Conservation (phyloP, 2,888 invertebrate genomes). For the Itoplectis maculator region DNA sequence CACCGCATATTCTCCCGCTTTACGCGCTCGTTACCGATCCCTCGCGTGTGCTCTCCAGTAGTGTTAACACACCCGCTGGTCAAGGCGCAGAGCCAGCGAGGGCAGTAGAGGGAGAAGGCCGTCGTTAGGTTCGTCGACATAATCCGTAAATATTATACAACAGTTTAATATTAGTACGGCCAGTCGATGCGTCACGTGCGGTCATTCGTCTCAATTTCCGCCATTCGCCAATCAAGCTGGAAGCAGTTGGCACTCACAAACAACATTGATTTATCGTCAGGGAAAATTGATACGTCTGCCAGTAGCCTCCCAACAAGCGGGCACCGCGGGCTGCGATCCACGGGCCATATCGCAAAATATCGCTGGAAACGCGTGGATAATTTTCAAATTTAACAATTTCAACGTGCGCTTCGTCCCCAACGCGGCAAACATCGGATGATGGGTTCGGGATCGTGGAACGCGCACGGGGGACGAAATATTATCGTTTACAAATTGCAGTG, state of each 20-base stretch:
- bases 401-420: background rate
- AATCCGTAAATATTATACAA: slow-evolving; percentile 17
- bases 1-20: slow-evolving; percentile 53
- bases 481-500: slow-evolving; percentile 75
- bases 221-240: background rate
- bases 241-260: background rate
- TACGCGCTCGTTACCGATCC: slow-evolving; percentile 50
- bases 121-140: slow-evolving; percentile 29
- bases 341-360: background rate
- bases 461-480: slow-evolving; percentile 45
- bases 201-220: slow-evolving; percentile 6
- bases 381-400: slow-evolving; percentile 35
- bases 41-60: slow-evolving; percentile 13
- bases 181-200: background rate
- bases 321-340: background rate
- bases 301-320: background rate
- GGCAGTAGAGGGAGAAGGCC: background rate
- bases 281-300: slow-evolving; percentile 5
- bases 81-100: background rate
- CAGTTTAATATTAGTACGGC: background rate
- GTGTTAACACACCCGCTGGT: slow-evolving; percentile 43
- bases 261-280: slow-evolving; percentile 19
- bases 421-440: background rate
- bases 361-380: slow-evolving; percentile 19
- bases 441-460: background rate